phyloP scores from a whole-genome alignment of 2,113 vertebrate genomes.

The Petrocephalus microphthalmus region DNA sequence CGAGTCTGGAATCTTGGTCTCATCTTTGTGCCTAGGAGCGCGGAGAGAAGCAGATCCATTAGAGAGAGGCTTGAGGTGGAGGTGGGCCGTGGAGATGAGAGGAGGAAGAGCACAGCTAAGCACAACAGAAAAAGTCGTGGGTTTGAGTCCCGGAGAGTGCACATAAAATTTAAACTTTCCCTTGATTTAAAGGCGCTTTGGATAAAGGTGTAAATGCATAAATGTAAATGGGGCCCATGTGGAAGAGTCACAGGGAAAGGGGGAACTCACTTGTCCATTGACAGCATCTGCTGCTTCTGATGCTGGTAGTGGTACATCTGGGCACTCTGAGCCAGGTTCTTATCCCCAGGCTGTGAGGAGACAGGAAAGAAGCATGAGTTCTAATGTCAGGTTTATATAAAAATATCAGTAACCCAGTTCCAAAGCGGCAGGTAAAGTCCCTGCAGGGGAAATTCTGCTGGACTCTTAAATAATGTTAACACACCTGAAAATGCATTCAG shows the following conservation, averaged over 20 bases:
- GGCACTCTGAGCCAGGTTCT: constrained; percentile 79
- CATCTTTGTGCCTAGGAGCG: constrained; percentile 69
- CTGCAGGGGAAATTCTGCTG: neutral
- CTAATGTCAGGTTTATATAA: neutral
- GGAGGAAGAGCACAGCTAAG: neutral
- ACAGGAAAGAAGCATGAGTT: neutral
- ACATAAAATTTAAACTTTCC: neutral
- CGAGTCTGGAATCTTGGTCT: constrained; percentile 68
- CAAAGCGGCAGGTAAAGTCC: neutral
- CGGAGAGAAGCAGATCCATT: constrained; percentile 1
- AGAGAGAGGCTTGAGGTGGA: too few species aligned
- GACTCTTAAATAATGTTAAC: neutral
- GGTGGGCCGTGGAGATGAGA: neutral
- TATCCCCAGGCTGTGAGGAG: constrained; percentile 76
- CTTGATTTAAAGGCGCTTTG: neutral
- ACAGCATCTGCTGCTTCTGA: constrained; percentile 92
- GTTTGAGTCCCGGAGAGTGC: neutral
- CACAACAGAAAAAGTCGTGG: neutral
- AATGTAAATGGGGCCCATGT: neutral
- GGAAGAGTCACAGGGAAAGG: neutral
- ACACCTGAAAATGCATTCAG: neutral
- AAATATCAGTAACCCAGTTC: neutral
- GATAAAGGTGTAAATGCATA: neutral
- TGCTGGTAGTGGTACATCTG: constrained; percentile 97
- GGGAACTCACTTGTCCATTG: constrained; percentile 76